Evolutionary conservation across 2,888 invertebrate species (phyloP), one percentile per base, ranked within the genome.

Genomic region (Drosophila percnosoma): DNA sequence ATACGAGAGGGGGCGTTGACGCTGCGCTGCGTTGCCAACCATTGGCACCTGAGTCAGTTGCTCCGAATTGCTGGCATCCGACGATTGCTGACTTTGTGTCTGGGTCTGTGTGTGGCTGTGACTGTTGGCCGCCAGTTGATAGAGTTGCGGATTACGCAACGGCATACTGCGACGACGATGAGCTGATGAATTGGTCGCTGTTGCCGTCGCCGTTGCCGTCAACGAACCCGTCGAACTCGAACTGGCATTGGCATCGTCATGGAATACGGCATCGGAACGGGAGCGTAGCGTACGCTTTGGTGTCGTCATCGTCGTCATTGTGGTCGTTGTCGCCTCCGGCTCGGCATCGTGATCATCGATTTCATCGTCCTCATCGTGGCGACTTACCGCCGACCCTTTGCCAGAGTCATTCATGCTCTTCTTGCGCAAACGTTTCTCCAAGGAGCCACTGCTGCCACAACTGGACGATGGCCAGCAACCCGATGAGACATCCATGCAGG

Each of bases 401-500:
- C 93, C 93, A 36, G 93, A 93, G 75, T 93, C 93, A 48, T 93
- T 91, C 93, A 93, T 93, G 74, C 93, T 93, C 80, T 93, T 93
- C 74, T 93, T 93, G 24, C 93, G 91, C 64, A 92, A 71, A 24
- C 92, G 91, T 72, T 92, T 92, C 72, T 93, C 93, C 63, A 92
- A 64, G 31, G 93, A 93, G 7, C 93, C 91, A 55, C 92, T 92
- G 40, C 92, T 92, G 42, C 92, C 92, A 10, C 91, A 90, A 73
- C 93, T 92, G 21, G 92, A 92, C 48, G 93, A 92, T 5, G 96
- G 96, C 97, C 97, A 97, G 90, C 96, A 96, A 83, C 97, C 96
- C 2, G 96, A 96, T 51, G 97, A 95, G 79, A 97, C 96, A 92
- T 97, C 97, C 94, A 96, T 95, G 63, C 95, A 95, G 83, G 95